Base-by-base conservation (phyloP, 2,113 vertebrate species). In the Vidua chalybeata region DNA sequence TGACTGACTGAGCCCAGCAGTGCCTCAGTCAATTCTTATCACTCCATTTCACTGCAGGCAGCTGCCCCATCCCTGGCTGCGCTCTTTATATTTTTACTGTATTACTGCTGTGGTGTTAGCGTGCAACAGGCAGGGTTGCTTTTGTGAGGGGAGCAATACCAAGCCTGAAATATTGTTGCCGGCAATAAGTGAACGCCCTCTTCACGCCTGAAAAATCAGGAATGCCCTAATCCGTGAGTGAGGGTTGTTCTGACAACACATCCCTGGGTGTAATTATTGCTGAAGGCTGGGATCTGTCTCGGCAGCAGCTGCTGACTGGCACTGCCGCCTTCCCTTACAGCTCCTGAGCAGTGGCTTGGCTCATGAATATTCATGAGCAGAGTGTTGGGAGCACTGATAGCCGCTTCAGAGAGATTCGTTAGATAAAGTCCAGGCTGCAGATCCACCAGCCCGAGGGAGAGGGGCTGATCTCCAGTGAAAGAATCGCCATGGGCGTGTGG, bases 281-380 rank as follows among this genome's bases (percentile, higher is more conserved):
- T 41, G 61, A 72, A 52, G n/a, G 43, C 62, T 78, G 67, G 54
- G 64, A 69, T 62, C 43, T 0, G 1, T 59, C 84, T 89, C 2
- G 0, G 61, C 37, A 97, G 84, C 94, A 94, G 86, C 94, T 96
- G 86, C 64, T 95, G 83, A 76, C 75, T 94, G 74, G 56, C 80
- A 63, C 48, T 33, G 56, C 18, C 17, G n/a, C 45, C 33, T 90
- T 52, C 11, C 80, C 86, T 82, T 35, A 45, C 0, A 62, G 86
- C 24, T 96, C 7, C 6, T 13, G 64, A 93, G 90, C 78, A 52
- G 69, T 14, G 8, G 1, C 20, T 33, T 27, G 58, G 58, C 46
- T 56, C 49, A 39, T 93, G 80, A 71, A 84, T 90, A 93, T 84
- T 90, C 90, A 84, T 37, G 21, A 93, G 49, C 28, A 45, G n/a